Base-by-base conservation (phyloP, 2,888 invertebrate species). In the Leptogaster cylindrica region DNA sequence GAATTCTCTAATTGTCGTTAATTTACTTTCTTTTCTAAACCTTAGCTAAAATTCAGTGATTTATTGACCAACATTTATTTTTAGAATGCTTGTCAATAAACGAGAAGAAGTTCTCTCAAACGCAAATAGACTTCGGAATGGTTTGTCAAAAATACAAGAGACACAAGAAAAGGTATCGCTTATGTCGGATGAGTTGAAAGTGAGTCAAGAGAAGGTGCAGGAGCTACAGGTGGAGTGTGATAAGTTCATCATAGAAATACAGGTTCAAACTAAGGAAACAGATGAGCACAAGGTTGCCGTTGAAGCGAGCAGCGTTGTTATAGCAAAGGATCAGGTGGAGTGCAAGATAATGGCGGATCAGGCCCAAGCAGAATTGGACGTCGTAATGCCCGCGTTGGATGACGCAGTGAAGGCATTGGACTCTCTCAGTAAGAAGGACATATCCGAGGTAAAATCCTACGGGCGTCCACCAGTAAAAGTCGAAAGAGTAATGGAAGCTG, bases 371-470 rank as follows among this genome's bases (percentile, higher is more conserved):
- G 95, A 95, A 81, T 82, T 95, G 55, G 90, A 90, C 68, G 87
- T 89, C 71, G 95, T 93, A 2, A 88, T 95, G 86, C 95, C 95
- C 0, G 93, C 93, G 10, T 81, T 95, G 1, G 89, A 93, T 33
- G 93, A 92, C 74, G 95, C 95, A 23, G 86, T 92, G 1, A 75
- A 73, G 31, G 92, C 93, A 0, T 79, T 93, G 55, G 91, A 92
- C 75, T 85, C 92, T 0, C 78, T 94, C 14, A 93, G 91, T 76
- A 93, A 93, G 79, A 92, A 91, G 76, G 93, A 93, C 76, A 88
- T 95, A 66, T 89, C 91, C 39, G 95, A 95, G 83, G 91, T 95
- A 68, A 93, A 93, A 77, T 93, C 94, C 0, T 95, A 95, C 78
- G 89, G 90, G 0, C 88, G 90, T 68, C 95, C 95, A 1, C 95